Percentiles rank a stretch among this genome's conserved stretches.
Conservation (phyloP, 2,797 vertebrate genomes). For the Sebastes kiyomatsui region DNA sequence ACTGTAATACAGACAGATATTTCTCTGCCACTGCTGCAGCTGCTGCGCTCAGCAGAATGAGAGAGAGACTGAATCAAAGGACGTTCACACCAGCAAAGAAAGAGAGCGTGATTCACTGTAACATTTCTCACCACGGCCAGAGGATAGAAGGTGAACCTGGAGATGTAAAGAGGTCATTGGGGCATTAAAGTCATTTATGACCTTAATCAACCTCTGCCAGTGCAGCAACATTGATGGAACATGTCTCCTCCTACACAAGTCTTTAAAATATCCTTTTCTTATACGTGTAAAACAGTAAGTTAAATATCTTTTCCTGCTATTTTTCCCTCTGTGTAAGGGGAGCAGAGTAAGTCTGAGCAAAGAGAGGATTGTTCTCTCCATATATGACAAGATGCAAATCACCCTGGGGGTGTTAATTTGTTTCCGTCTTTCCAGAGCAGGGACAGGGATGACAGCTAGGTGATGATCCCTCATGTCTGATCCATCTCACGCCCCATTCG, state of each 20-base stretch:
- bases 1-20: slow-evolving; percentile 66
- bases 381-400: slow-evolving; percentile 64
- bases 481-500: slow-evolving; percentile 62
- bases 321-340: background rate
- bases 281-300: background rate
- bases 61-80: slow-evolving; percentile 51
- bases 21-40: slow-evolving; percentile 60
- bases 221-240: background rate
- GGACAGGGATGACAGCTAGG: slow-evolving; percentile 58
- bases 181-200: slow-evolving; percentile 9
- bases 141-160: background rate
- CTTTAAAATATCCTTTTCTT: background rate
- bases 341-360: slow-evolving; percentile 9
- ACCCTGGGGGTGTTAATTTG: slow-evolving; percentile 50
- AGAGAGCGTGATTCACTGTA: slow-evolving; percentile 19
- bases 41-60: slow-evolving; percentile 69
- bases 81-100: slow-evolving; percentile 30
- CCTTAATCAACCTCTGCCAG: background rate
- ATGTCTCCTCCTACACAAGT: background rate
- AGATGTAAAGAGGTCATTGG: background rate
- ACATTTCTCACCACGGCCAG: background rate
- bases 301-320: background rate
- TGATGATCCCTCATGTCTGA: slow-evolving; percentile 75
- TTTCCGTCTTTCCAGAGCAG: slow-evolving; percentile 50
- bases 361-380: slow-evolving; percentile 31